Evolutionary conservation across 2,113 vertebrate genomes (phyloP).

Genomic region (Trogon surrucura): DNA sequence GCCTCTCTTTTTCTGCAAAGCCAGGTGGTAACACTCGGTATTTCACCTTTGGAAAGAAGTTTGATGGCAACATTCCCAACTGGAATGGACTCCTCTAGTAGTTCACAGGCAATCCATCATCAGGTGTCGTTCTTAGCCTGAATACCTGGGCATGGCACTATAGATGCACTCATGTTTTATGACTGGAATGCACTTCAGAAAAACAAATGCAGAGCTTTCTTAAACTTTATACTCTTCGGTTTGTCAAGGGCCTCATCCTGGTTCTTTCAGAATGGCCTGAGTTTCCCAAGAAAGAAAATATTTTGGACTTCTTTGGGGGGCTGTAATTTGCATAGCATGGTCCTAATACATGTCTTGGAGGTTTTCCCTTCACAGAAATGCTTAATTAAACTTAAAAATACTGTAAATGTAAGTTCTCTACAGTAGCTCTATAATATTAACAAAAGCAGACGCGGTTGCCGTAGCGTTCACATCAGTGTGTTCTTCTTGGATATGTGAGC

Average conservation of each 20-base stretch:
- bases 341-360: background rate
- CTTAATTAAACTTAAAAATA: background rate
- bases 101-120: background rate
- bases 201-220: background rate
- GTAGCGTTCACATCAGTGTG: background rate
- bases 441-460: background rate
- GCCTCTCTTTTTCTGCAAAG: background rate
- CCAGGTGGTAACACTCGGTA: background rate
- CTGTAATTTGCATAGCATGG: background rate
- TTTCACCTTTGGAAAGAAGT: background rate
- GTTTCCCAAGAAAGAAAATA: background rate
- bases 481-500: background rate
- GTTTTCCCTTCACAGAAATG: background rate
- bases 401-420: background rate
- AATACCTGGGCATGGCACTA: background rate
- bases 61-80: background rate
- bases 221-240: background rate
- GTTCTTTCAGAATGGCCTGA: background rate
- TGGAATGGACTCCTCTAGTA: background rate
- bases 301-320: background rate
- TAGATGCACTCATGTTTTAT: background rate
- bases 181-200: background rate
- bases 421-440: background rate
- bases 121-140: background rate
- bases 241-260: background rate